phyloP scores from a whole-genome alignment of 2,113 vertebrate genomes.

The Narcine bancroftii region DNA sequence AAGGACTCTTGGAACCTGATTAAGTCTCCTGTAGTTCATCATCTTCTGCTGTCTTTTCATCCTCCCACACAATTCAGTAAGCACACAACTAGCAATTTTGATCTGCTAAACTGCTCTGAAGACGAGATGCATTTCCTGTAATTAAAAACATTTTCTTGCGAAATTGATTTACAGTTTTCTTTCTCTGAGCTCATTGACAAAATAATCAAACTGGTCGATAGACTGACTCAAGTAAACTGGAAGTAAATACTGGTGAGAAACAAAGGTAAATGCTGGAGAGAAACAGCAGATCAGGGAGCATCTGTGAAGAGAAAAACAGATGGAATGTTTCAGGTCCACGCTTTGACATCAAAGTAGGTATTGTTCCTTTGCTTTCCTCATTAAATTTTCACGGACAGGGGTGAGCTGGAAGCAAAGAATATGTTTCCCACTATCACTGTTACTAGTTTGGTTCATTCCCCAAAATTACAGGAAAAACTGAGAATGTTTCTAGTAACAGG shows the following conservation, averaged over 20 bases:
- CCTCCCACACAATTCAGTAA: constrained; percentile 2
- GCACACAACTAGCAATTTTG: neutral
- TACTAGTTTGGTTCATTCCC: neutral
- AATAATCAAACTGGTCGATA: neutral
- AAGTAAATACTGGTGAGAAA: neutral
- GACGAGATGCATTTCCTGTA: neutral
- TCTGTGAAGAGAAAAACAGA: too few relatives aligned
- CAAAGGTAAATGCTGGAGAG: too few relatives aligned
- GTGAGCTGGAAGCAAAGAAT: neutral
- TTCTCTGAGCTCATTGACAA: neutral
- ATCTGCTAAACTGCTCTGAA: neutral
- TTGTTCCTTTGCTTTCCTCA: too few relatives aligned
- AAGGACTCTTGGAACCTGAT: constrained; percentile 12
- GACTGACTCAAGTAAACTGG: neutral
- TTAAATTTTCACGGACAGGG: neutral
- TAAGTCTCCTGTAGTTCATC: neutral
- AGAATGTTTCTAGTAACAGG: neutral
- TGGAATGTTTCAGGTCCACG: too few relatives aligned
- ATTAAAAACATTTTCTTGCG: neutral
- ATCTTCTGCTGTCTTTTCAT: neutral
- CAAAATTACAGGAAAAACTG: neutral
- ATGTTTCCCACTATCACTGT: neutral
- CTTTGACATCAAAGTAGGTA: too few relatives aligned
- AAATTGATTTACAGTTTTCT: neutral
- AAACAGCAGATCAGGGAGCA: too few relatives aligned